phyloP scores from a whole-genome alignment of 2,113 vertebrate species.

The Fregetta grallaria region DNA sequence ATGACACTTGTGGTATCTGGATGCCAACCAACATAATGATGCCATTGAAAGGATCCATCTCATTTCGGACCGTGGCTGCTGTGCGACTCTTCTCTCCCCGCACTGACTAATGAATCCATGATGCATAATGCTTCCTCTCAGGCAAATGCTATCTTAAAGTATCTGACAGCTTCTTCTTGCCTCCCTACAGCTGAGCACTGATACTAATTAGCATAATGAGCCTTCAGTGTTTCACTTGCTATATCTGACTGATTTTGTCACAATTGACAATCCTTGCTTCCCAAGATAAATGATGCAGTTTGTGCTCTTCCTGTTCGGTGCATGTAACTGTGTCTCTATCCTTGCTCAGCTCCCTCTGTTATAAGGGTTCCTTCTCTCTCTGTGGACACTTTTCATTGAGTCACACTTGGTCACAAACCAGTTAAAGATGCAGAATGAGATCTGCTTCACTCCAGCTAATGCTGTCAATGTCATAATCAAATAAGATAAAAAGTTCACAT shows the following conservation, averaged over 20 bases:
- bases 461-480: neutral
- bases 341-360: neutral
- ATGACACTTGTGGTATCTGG: neutral
- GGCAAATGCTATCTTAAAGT: neutral
- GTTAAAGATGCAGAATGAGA: neutral
- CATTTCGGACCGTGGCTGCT: neutral
- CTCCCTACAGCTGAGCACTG: slow-evolving; percentile 10
- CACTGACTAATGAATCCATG: neutral
- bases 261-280: neutral
- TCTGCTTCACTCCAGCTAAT: neutral
- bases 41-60: neutral
- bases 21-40: neutral
- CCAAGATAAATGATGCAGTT: slow-evolving; percentile 11
- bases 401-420: neutral
- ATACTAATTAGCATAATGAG: slow-evolving; percentile 54
- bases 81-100: neutral
- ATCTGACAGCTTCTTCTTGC: neutral
- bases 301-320: neutral
- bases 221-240: slow-evolving; percentile 21
- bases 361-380: neutral
- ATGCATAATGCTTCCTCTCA: neutral
- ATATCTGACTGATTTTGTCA: slow-evolving; percentile 52
- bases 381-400: neutral
- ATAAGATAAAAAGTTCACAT: neutral
- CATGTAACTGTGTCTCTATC: neutral